Percentiles rank a stretch among this genome's conserved stretches.
Conservation (phyloP, 2,888 invertebrate species). For the Stenoptilia bipunctidactyla region DNA sequence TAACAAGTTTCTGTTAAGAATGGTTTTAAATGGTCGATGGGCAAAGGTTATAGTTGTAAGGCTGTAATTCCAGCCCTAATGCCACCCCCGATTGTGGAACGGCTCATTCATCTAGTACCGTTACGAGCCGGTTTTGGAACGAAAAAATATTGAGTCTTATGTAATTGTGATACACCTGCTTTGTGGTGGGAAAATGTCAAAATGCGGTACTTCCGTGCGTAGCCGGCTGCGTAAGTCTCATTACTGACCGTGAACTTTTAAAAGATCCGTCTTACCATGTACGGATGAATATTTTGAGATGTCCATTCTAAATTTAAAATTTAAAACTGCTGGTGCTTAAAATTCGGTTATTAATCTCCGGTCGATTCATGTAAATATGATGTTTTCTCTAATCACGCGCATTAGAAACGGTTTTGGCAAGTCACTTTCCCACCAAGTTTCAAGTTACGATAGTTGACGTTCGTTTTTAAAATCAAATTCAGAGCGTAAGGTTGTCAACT, state of each 20-base stretch:
- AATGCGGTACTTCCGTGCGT: slow-evolving; percentile 39
- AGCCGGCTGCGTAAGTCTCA: slow-evolving; percentile 21
- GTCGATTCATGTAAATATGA: slow-evolving; percentile 5
- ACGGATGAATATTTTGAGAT: not conserved
- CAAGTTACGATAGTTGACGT: not conserved
- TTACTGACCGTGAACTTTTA: slow-evolving; percentile 53
- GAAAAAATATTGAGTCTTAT: slow-evolving; percentile 37
- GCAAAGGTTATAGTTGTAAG: not conserved
- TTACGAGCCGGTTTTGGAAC: slow-evolving; percentile 23
- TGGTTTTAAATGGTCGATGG: slow-evolving; percentile 3
- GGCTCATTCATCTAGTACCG: slow-evolving; percentile 16
- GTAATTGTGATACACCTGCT: slow-evolving; percentile 48
- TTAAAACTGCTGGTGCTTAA: not conserved
- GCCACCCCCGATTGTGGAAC: not conserved
- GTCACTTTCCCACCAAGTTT: slow-evolving; percentile 41
- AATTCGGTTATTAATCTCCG: not conserved
- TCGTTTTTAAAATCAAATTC: no score
- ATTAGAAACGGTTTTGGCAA: slow-evolving; percentile 24
- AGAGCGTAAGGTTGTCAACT: no score
- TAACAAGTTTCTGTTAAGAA: slow-evolving; percentile 23
- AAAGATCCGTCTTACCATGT: slow-evolving; percentile 45
- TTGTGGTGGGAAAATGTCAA: slow-evolving; percentile 44
- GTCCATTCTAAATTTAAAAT: not conserved
- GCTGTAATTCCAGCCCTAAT: not conserved
- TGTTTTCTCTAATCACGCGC: not conserved